Conservation (phyloP, 2,113 vertebrate species). For the Nycticebus coucang region DNA sequence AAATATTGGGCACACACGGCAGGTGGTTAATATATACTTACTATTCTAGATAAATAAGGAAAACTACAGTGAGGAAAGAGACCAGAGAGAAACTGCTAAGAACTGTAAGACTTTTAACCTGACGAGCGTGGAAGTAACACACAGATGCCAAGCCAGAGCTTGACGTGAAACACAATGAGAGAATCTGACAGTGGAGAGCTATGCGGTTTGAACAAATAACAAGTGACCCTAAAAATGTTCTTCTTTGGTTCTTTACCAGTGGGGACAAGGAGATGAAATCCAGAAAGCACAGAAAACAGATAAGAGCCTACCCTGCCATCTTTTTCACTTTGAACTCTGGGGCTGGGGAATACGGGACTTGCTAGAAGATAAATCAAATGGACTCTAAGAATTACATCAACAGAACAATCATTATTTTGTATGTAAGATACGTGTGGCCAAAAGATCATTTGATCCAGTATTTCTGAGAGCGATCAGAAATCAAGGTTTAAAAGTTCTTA, state of each 20-base stretch:
- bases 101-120: neutral
- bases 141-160: neutral
- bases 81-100: neutral
- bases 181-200: neutral
- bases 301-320: neutral
- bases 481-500: neutral
- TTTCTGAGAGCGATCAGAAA: constrained; percentile 8
- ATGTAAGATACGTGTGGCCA: neutral
- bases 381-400: neutral
- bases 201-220: neutral
- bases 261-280: neutral
- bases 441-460: neutral
- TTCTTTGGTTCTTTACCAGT: constrained; percentile 3
- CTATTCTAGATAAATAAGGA: constrained; percentile 22
- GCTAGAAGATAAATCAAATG: neutral
- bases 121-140: neutral
- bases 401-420: neutral
- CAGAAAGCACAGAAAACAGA: neutral
- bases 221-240: neutral
- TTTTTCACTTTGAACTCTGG: neutral
- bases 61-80: neutral
- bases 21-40: neutral
- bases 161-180: neutral
- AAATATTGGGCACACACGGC: neutral
- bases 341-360: neutral